A percentile compares a stretch with the other conserved stretches of the same genome.
phyloP scores from a whole-genome alignment of 92 coral and sea anemone genomes.

The Pocillopora grandis region DNA sequence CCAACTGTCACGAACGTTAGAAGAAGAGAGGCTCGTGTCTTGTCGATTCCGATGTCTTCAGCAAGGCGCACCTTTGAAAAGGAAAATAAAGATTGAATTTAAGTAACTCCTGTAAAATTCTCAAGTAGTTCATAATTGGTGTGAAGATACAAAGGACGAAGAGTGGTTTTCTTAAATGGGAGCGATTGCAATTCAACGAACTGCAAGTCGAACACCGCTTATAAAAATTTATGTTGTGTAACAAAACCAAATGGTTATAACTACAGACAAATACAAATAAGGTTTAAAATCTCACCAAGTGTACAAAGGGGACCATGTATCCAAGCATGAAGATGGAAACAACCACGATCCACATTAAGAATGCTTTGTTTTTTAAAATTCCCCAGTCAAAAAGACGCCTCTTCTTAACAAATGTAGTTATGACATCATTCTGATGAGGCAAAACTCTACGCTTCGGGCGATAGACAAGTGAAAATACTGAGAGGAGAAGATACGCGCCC shows the following conservation, averaged over 20 bases:
- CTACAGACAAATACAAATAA: background rate
- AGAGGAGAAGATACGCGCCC: constrained; percentile 43
- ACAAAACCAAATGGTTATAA: background rate
- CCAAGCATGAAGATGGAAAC: constrained; percentile 39
- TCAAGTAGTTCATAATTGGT: no score
- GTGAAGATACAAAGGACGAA: no score
- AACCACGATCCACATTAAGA: constrained; percentile 42
- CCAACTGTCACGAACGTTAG: constrained; percentile 64
- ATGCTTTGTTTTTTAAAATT: constrained; percentile 31
- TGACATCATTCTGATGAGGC: constrained; percentile 3
- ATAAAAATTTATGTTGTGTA: no score
- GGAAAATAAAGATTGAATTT: background rate
- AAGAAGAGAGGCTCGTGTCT: constrained; percentile 67
- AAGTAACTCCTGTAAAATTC: background rate
- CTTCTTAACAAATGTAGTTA: background rate
- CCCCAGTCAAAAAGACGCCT: constrained; percentile 33
- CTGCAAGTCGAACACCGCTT: no score
- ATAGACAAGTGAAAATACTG: constrained; percentile 44
- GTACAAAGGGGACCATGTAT: constrained; percentile 53
- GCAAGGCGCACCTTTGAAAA: constrained; percentile 66
- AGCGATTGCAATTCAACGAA: no score
- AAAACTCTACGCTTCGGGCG: constrained; percentile 28
- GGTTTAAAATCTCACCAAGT: constrained; percentile 30
- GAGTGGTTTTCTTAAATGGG: no score
- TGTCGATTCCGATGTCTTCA: constrained; percentile 57